These are phyloP conservation scores for Zaprionus davidi DNA, from an alignment of 1,140 invertebrate species.

Conservation along the genomic window DNA sequence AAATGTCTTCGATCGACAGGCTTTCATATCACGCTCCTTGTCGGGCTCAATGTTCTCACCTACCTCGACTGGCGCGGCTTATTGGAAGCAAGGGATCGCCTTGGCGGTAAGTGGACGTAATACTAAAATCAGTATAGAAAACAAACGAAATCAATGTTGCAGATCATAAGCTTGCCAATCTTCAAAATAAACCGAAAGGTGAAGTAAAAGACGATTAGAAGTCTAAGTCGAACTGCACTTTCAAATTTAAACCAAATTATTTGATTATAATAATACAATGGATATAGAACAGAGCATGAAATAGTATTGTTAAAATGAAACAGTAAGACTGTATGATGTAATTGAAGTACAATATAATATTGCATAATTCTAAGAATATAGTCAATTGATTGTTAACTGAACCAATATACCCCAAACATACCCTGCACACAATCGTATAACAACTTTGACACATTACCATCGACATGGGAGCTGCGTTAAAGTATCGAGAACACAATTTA, in stretches of 20 bases:
- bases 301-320: too few species aligned
- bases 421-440: constrained; percentile 36
- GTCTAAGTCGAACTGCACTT: too few species aligned
- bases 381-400: too few species aligned
- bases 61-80: constrained; percentile 1
- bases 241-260: too few species aligned
- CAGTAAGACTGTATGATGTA: too few species aligned
- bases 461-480: constrained; percentile 39
- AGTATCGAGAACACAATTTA: constrained; percentile 65
- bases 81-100: not conserved
- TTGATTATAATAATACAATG: too few species aligned
- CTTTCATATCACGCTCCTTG: constrained; percentile 7
- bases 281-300: too few species aligned
- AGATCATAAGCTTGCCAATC: not conserved
- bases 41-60: constrained; percentile 9
- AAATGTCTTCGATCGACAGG: constrained; percentile 16
- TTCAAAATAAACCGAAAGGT: not conserved
- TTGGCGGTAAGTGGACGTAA: not conserved
- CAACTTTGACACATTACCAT: constrained; percentile 71
- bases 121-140: not conserved
- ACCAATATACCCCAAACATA: constrained; percentile 27
- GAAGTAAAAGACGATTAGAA: not conserved
- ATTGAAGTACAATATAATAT: too few species aligned
- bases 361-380: not conserved
- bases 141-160: not conserved